These are phyloP conservation scores for Actenoides lindsayi DNA, from an alignment of 2,113 vertebrate genomes.

Conservation along the genomic window DNA sequence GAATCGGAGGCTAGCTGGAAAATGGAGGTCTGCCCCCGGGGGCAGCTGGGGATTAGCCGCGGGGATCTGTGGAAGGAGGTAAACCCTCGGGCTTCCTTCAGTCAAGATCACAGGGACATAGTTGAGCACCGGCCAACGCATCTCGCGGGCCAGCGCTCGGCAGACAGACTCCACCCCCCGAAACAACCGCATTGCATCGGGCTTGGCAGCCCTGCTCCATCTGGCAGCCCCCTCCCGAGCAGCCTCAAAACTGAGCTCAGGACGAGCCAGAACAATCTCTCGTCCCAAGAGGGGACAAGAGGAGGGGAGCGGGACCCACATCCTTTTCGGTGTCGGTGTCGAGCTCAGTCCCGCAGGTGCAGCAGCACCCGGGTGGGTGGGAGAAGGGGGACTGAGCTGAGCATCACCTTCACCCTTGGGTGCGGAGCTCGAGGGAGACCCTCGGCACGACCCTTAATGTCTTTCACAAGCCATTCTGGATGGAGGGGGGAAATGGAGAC, in stretches of 20 bases:
- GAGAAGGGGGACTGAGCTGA: not conserved
- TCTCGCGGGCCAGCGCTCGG: not conserved
- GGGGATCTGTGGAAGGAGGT: not conserved
- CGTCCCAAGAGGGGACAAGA: not conserved
- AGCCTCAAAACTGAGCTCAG: not conserved
- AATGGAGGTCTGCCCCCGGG: not conserved
- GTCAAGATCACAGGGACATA: not conserved
- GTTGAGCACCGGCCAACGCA: not conserved
- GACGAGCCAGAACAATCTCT: not conserved
- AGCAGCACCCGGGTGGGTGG: not conserved
- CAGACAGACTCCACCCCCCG: conserved; percentile 15
- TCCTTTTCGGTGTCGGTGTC: fast-evolving
- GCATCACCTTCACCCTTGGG: not conserved
- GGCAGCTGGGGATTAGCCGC: not conserved
- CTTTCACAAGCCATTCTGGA: not conserved
- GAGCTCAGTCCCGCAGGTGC: not conserved
- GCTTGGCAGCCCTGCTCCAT: not conserved
- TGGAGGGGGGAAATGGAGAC: not conserved
- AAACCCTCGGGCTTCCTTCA: not conserved
- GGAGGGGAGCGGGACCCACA: not conserved
- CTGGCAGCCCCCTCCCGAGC: conserved; percentile 1
- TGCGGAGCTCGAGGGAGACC: not conserved
- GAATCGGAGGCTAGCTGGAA: not conserved
- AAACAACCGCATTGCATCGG: not conserved
- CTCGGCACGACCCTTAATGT: too few species aligned